Base-by-base conservation (phyloP, 2,888 invertebrate species). In the Pelosia muscerda region DNA sequence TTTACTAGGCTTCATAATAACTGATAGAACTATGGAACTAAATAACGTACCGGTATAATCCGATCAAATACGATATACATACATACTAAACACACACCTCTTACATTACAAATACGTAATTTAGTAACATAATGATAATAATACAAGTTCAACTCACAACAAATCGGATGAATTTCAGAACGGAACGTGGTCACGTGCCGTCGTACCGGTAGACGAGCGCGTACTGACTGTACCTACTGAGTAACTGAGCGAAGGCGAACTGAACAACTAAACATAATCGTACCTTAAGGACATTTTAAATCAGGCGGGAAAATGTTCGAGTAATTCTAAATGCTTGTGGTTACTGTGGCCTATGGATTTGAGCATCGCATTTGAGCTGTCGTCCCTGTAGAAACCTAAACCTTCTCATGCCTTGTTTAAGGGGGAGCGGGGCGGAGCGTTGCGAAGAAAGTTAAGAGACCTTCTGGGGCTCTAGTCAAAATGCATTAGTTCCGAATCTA, bases 221-320 rank as follows among this genome's bases (percentile, higher is more conserved):
- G 68, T 65, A 84, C 82, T 84, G 76, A 72, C 26, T 22, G 49
- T 57, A 34, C 49, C 64, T n/a, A 55, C 28, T 63, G 57, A 49
- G n/a, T n/a, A n/a, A n/a, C n/a, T n/a, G n/a, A n/a, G n/a, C n/a
- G n/a, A n/a, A n/a, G n/a, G 61, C 56, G 26, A 65, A 69, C 55
- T 38, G 38, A 58, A 19, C 42, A 60, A 42, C 61, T n/a, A 70
- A 72, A 78, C 73, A 72, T 75, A 73, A 68, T 66, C 65, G 66
- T 72, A 78, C 68, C 49, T 31, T 62, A 22, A 15, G 38, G 38
- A 3, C 13, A 38, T 15, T 38, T 38, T 38, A 38, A 15, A 38
- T 15, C 38, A 38, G 38, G 38, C 2, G 38, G 38, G 15, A 38
- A 38, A 13, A 4, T 38, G 2, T 9, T 38, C 15, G 15, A 38